Evolutionary conservation across 2,888 invertebrate species (phyloP).

Genomic region (Rhyacophila evoluta): DNA sequence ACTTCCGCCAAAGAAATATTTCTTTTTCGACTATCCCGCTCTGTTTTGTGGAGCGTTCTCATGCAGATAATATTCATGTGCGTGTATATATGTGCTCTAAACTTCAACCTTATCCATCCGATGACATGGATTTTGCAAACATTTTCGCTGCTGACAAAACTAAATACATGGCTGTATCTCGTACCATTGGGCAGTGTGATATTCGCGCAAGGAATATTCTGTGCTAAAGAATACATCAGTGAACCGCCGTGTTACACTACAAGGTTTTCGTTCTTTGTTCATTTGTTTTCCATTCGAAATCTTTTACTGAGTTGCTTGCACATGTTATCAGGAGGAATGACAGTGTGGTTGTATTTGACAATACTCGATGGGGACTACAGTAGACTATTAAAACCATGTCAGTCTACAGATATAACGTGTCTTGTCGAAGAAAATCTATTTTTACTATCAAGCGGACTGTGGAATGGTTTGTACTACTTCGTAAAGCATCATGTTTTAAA

Average conservation of each 20-base stretch:
- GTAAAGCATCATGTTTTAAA: constrained; percentile 70
- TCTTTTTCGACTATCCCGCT: constrained; percentile 70
- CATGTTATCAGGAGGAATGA: constrained; percentile 74
- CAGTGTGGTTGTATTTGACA: constrained; percentile 78
- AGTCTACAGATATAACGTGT: constrained; percentile 67
- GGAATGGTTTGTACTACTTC: constrained; percentile 74
- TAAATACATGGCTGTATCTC: constrained; percentile 76
- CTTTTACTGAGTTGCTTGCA: constrained; percentile 71
- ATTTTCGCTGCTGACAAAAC: constrained; percentile 70
- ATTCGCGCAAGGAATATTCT: constrained; percentile 78
- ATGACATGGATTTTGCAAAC: constrained; percentile 74
- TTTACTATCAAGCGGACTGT: constrained; percentile 76
- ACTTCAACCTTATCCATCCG: constrained; percentile 75
- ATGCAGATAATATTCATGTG: constrained; percentile 69
- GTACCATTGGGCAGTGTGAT: constrained; percentile 74
- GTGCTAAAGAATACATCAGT: constrained; percentile 77
- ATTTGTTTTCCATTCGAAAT: constrained; percentile 74
- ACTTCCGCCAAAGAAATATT: constrained; percentile 69
- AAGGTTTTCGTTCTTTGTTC: constrained; percentile 75
- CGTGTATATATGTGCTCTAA: constrained; percentile 69
- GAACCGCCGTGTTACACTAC: constrained; percentile 74
- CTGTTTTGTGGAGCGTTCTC: constrained; percentile 72
- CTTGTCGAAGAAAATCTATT: constrained; percentile 77
- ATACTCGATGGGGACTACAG: constrained; percentile 73
- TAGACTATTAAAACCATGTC: constrained; percentile 67